A percentile compares a stretch with the other conserved stretches of the same genome.
phyloP scores from a whole-genome alignment of 2,113 vertebrate species.

The Trinectes maculatus region DNA sequence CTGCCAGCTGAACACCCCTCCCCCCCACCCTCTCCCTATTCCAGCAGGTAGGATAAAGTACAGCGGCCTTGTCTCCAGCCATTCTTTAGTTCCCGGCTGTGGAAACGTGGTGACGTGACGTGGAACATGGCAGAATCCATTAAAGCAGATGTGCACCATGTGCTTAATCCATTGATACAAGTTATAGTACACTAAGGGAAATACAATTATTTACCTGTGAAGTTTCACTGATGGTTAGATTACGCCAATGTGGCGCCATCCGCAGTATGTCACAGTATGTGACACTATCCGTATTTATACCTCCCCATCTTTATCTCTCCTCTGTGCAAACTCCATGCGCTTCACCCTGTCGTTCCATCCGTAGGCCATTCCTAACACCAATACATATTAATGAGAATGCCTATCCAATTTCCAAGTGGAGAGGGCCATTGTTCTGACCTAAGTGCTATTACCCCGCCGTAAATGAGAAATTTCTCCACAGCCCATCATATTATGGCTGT shows the following conservation, averaged over 20 bases:
- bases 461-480: constrained; percentile 65
- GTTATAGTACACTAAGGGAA: no score
- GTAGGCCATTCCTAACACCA: constrained; percentile 36
- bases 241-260: no score
- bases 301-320: constrained; percentile 17
- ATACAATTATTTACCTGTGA: no score
- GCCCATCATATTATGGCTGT: constrained; percentile 64
- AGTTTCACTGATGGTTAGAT: no score
- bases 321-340: constrained; percentile 24
- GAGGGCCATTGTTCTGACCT: constrained; percentile 62
- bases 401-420: constrained; percentile 54
- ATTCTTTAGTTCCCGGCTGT: neutral
- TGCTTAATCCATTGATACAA: no score
- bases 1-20: neutral
- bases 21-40: no score
- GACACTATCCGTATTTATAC: neutral
- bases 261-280: no score
- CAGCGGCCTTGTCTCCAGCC: neutral
- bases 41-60: neutral
- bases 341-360: constrained; percentile 25
- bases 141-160: no score
- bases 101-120: no score
- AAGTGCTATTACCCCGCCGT: constrained; percentile 59
- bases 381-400: constrained; percentile 65
- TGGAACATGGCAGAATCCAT: no score